These are phyloP conservation scores for Python bivittatus DNA, from an alignment of 2,113 vertebrate genomes.

Conservation along the genomic window DNA sequence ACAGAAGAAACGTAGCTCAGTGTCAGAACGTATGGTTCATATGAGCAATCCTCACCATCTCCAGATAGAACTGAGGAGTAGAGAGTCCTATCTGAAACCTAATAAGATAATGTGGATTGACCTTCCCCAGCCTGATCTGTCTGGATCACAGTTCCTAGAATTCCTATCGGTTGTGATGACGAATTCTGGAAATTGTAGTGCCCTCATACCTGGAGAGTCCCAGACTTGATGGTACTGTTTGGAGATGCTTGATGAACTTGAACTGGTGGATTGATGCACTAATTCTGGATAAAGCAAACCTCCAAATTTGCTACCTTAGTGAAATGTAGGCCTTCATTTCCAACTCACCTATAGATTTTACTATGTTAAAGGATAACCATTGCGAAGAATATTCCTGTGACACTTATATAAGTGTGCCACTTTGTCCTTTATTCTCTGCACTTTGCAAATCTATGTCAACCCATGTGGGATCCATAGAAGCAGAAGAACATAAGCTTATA, in stretches of 20 bases:
- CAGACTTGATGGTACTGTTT: not conserved
- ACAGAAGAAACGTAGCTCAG: not conserved
- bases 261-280: not conserved
- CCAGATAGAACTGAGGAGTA: not conserved
- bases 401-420: slow-evolving; percentile 20
- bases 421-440: slow-evolving; percentile 48
- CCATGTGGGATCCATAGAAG: slow-evolving; percentile 51
- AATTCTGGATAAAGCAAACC: not conserved
- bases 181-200: not conserved
- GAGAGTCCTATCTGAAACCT: not conserved
- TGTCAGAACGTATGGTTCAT: not conserved
- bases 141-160: not conserved
- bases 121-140: not conserved
- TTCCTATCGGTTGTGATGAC: too few relatives aligned
- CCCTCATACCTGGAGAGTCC: too few relatives aligned
- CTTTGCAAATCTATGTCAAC: slow-evolving; percentile 51
- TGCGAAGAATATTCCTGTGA: slow-evolving; percentile 31
- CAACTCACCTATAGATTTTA: not conserved
- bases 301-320: not conserved
- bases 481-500: slow-evolving; percentile 59
- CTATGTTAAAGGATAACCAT: slow-evolving; percentile 20
- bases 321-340: not conserved
- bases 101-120: not conserved
- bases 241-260: too few relatives aligned
- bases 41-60: not conserved